Percentiles rank a stretch among this genome's conserved stretches.
phyloP scores from a whole-genome alignment of 2,113 vertebrate genomes.

The Sinocyclocheilus rhinocerous region DNA sequence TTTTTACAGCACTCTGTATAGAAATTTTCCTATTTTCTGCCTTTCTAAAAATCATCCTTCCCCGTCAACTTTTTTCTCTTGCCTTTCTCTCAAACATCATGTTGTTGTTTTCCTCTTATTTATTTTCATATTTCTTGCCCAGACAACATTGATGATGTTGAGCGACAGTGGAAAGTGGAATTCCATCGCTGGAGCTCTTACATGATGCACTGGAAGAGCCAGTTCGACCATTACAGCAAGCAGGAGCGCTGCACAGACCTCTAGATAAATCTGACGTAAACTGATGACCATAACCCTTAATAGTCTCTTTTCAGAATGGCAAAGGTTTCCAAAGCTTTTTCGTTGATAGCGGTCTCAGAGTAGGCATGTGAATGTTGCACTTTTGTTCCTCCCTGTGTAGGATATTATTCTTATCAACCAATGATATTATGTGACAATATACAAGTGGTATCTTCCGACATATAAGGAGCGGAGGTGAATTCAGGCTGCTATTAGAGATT shows the following conservation, averaged over 20 bases:
- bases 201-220: slow-evolving; percentile 97
- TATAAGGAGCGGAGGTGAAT: not conserved
- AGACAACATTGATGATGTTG: slow-evolving; percentile 92
- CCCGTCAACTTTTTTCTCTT: not conserved
- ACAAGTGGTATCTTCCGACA: not conserved
- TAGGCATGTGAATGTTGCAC: slow-evolving; percentile 40
- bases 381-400: slow-evolving; percentile 20
- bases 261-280: slow-evolving; percentile 67
- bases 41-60: not conserved
- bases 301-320: slow-evolving; percentile 49
- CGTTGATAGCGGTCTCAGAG: slow-evolving; percentile 14
- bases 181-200: slow-evolving; percentile 95
- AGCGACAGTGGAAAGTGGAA: slow-evolving; percentile 92
- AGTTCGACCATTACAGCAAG: slow-evolving; percentile 96
- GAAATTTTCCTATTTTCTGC: no score
- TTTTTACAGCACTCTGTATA: not conserved
- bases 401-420: not conserved
- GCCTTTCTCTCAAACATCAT: not conserved
- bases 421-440: not conserved
- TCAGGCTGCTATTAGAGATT: slow-evolving; percentile 55
- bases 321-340: slow-evolving; percentile 41
- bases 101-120: not conserved
- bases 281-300: slow-evolving; percentile 55
- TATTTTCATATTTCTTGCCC: slow-evolving; percentile 38
- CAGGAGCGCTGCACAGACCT: slow-evolving; percentile 91